Evolutionary conservation across 2,797 vertebrate genomes (phyloP), one percentile per base, ranked within the genome.

Genomic region (Phataginus tetradactyla): DNA sequence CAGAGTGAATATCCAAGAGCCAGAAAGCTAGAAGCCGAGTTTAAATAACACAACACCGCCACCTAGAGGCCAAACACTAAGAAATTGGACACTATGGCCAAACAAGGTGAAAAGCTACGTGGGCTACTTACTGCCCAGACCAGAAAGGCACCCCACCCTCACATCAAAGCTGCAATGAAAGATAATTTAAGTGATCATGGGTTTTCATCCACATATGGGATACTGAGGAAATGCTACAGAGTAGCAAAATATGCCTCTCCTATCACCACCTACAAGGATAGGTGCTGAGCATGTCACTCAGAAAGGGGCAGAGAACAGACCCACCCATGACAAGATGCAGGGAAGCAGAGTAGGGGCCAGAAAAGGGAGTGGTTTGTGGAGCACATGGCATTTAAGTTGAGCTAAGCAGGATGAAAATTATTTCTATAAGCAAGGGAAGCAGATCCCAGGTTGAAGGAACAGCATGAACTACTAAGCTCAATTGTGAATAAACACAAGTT

Each of bases 21-120:
- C 51, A 7, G 69, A 83, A 90, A 91, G n/a, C 66, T 1, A 34
- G 15, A 34, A 20, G 27, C 79, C 14, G 11, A 20, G 45, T 95
- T 97, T 94, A 49, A 80, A 34, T n/a, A 77, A 75, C 96, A 81
- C 97, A 98, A 97, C 77, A 95, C 79, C 37, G 77, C 97, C 97
- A 98, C 92, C 97, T 97, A 97, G 91, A 92, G 97, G 75, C 57
- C 79, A 81, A 59, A 68, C 4, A n/a, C 10, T 53, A 29, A 85
- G 42, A 7, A 64, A 69, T 6, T 15, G 32, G 57, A 53, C 59
- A 49, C 11, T 25, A 18, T 15, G 21, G 57, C 66, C 23, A 75
- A 75, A 85, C 20, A 20, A 0, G 4, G n/a, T 9, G 29, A 53
- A 79, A 71, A 61, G 3, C 4, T 12, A 20, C 23, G 32, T 34